Base-by-base conservation (phyloP, 2,888 invertebrate genomes). In the Drosophila borborema region DNA sequence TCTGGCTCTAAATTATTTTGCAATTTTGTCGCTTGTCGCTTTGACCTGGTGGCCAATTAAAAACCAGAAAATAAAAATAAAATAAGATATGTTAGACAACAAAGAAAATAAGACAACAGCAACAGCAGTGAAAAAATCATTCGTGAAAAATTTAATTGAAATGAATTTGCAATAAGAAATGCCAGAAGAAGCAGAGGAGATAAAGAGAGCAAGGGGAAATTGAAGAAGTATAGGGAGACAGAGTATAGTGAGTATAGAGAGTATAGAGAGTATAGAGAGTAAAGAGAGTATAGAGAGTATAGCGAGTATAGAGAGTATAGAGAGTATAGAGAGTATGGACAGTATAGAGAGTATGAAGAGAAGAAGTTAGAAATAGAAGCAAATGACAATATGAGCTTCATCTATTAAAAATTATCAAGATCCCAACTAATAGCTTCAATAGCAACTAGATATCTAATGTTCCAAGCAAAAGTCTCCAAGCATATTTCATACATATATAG, bases 1-100 rank as follows among this genome's bases (percentile, higher is more conserved):
- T 18, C 49, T 48, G 54, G 14, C 38, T 62, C 75, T 72, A 70
- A 79, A 83, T 84, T 84, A 84, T 81, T 84, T 63, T 64, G 75
- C 71, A 60, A 84, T 86, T 84, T 65, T 53, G 62, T 54, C 56
- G 70, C 51, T 69, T 66, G 63, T 67, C 63, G 75, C 69, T 66
- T 9, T 73, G 80, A 81, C 82, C 75, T 74, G 79, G 58, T 53
- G 69, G 56, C 75, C 87, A 86, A 84, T 83, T 87, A 83, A 84
- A 73, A 78, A 65, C 36, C 69, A n/a, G 55, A 71, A n/a, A 23
- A 14, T 20, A 14, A 23, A 14, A 45, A 18, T 14, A 51, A 20
- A 51, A 36, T 12, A 16, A 16, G 20, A 28, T 28, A 6, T 6
- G n/a, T 5, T 31, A 56, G 49, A 51, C 68, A 72, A 64, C 56